Evolutionary conservation across 2,113 vertebrate genomes (phyloP).

Genomic region (Gobiocypris rarus): DNA sequence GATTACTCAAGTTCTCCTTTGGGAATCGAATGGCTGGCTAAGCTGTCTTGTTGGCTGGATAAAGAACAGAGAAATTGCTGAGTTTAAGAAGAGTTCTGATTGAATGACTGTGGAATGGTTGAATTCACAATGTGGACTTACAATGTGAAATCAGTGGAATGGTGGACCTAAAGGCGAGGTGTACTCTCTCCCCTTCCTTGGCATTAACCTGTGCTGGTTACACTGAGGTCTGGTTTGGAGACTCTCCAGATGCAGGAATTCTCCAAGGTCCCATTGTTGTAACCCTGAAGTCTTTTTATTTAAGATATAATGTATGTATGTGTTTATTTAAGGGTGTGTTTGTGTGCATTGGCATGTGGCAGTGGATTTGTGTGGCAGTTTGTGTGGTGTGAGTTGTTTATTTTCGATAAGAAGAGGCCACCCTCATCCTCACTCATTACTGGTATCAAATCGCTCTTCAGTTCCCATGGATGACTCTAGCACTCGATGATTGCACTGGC

Average conservation of each 20-base stretch:
- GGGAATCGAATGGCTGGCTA: conserved; percentile 14
- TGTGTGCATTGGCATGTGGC: conserved; percentile 60
- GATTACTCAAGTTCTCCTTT: not conserved
- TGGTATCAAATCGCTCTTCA: conserved; percentile 78
- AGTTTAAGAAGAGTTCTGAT: conserved; percentile 46
- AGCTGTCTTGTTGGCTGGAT: conserved; percentile 42
- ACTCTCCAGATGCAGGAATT: conserved; percentile 40
- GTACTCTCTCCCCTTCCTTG: conserved; percentile 58
- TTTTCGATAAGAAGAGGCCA: conserved; percentile 24
- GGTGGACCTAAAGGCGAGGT: conserved; percentile 32
- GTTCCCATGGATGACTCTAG: conserved; percentile 71
- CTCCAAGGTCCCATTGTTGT: conserved; percentile 9
- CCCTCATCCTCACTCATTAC: conserved; percentile 72
- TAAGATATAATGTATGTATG: conserved; percentile 51
- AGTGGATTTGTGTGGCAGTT: conserved; percentile 60
- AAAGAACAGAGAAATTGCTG: not conserved
- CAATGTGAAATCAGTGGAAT: conserved; percentile 39
- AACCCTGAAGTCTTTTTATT: conserved; percentile 29
- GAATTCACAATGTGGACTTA: not conserved
- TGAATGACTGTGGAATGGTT: conserved; percentile 52
- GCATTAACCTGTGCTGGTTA: conserved; percentile 62
- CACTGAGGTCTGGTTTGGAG: conserved; percentile 36
- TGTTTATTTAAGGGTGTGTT: conserved; percentile 49
- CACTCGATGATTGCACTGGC: conserved; percentile 89
- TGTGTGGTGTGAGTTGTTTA: conserved; percentile 47